Percentiles rank a stretch among this genome's conserved stretches.
phyloP scores from a whole-genome alignment of 53 echinoderm and acorn worm genomes.

The Temnopleurus reevesii region DNA sequence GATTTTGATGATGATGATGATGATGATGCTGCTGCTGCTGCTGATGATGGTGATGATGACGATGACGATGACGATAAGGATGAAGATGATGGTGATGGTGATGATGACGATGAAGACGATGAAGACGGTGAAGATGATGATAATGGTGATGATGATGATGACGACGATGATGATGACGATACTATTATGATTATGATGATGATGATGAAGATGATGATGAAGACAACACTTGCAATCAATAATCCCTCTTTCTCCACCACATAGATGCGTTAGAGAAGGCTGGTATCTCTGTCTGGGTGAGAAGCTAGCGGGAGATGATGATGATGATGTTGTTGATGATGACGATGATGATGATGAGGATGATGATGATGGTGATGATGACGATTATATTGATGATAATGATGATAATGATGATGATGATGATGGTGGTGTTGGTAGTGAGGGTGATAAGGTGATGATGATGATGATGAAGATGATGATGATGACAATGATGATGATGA shows the following conservation, averaged over 20 bases:
- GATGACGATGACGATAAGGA: background rate
- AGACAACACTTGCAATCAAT: too few species aligned
- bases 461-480: conserved; percentile 54
- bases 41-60: background rate
- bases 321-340: background rate
- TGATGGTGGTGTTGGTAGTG: background rate
- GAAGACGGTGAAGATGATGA: background rate
- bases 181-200: background rate
- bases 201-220: conserved; percentile 31
- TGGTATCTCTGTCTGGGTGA: conserved; percentile 92
- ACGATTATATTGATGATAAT: background rate
- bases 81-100: background rate
- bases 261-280: conserved; percentile 80
- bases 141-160: conserved; percentile 55
- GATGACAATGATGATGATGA: conserved; percentile 46
- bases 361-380: background rate
- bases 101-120: background rate
- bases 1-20: conserved; percentile 32
- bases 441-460: background rate
- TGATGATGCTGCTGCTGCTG: background rate
- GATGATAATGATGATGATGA: background rate
- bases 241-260: too few species aligned
- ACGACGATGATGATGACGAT: conserved; percentile 40
- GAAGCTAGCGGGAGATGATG: background rate
- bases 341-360: background rate